Conservation (phyloP, 2,113 vertebrate genomes). For the Erinaceus europaeus region DNA sequence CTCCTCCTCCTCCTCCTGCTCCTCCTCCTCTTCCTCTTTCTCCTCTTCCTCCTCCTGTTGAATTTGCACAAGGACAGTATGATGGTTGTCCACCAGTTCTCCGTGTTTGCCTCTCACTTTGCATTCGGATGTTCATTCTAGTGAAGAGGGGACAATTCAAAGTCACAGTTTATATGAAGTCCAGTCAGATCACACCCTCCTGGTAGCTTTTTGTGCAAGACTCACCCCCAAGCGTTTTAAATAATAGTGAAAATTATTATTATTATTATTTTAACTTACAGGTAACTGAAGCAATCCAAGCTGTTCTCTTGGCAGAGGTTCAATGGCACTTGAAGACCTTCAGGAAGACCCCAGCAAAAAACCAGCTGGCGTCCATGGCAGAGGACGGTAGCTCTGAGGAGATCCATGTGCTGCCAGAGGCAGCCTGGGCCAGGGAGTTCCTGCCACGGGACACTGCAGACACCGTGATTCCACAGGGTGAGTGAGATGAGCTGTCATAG, state of each 20-base stretch:
- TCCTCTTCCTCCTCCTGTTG: not conserved
- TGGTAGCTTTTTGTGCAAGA: not conserved
- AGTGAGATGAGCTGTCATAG: constrained; percentile 4
- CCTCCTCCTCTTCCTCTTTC: not conserved
- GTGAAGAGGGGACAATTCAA: not conserved
- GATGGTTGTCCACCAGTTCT: not conserved
- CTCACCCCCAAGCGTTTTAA: not conserved
- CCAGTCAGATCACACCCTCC: no score
- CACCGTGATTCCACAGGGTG: constrained; percentile 10
- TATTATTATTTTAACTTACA: constrained; percentile 31
- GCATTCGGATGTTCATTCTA: not conserved
- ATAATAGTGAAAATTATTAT: not conserved
- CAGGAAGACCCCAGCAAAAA: constrained; percentile 4
- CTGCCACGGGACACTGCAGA: constrained; percentile 25
- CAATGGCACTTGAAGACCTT: constrained; percentile 70
- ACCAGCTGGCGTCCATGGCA: not conserved
- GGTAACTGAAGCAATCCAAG: constrained; percentile 83
- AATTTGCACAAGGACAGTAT: not conserved
- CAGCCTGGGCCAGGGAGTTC: not conserved
- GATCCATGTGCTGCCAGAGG: not conserved
- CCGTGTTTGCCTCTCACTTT: not conserved
- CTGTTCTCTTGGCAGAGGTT: constrained; percentile 84
- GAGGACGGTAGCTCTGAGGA: constrained; percentile 60
- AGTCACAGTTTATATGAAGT: not conserved
- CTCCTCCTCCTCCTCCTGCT: not conserved